A percentile compares a stretch with the other conserved stretches of the same genome.
phyloP scores from a whole-genome alignment of 2,113 vertebrate genomes.

The Peromyscus californicus region DNA sequence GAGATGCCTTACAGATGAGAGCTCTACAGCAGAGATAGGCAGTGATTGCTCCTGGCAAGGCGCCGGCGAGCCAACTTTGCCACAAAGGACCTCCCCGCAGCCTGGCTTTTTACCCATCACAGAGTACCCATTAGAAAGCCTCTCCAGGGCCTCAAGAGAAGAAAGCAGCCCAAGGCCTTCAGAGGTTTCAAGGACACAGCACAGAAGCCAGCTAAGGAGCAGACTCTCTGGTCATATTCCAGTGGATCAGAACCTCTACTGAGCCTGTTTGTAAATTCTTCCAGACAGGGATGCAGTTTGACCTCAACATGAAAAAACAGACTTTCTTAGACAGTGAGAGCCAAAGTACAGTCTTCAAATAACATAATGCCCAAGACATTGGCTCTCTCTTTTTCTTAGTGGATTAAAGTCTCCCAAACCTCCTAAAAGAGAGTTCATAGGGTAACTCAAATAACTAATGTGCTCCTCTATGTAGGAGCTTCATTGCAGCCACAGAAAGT shows the following conservation, averaged over 20 bases:
- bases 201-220: not conserved
- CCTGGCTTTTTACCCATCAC: not conserved
- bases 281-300: too few relatives aligned
- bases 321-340: not conserved
- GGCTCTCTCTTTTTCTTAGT: not conserved
- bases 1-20: slow-evolving; percentile 62
- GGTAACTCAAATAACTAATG: rapidly evolving
- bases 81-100: not conserved
- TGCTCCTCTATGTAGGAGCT: not conserved
- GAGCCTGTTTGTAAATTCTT: not conserved
- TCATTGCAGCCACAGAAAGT: not conserved
- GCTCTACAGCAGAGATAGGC: slow-evolving; percentile 3
- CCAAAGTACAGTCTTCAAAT: not conserved
- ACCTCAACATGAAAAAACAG: not conserved
- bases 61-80: not conserved
- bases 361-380: not conserved
- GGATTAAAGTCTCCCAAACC: not conserved
- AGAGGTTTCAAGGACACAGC: not conserved
- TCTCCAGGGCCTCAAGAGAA: not conserved
- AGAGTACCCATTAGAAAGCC: not conserved
- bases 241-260: not conserved
- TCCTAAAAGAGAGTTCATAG: not conserved
- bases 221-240: rapidly evolving
- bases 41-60: slow-evolving; percentile 57
- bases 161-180: not conserved